Base-by-base conservation (phyloP, 1,140 invertebrate genomes). In the Sinella curviseta region DNA sequence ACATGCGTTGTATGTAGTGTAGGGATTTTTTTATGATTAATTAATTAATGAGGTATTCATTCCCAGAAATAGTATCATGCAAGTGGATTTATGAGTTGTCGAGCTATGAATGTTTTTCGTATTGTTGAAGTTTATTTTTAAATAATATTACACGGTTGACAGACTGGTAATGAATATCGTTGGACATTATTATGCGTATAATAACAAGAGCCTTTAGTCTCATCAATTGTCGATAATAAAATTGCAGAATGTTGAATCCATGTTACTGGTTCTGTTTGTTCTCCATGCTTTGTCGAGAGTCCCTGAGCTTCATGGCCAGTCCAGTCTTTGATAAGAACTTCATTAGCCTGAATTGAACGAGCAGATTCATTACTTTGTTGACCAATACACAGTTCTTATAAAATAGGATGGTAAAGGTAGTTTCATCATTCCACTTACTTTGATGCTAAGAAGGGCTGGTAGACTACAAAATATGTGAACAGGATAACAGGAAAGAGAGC, bases 401-500 rank as follows among this genome's bases (percentile, higher is more conserved):
- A n/a, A n/a, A n/a, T n/a, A n/a, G n/a, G n/a, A n/a, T n/a, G n/a
- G n/a, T n/a, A 48, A 48, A 48, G 39, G 39, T 48, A 48, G 24
- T 67, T 14, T 67, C 4, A n/a, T 67, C 24, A 67, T 67, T 12
- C 8, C 1, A 88, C 87, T 88, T 88, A 92, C 91, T 88, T 86
- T 74, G 85, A 85, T n/a, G 86, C 86, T 3, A 92, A 31, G 75
- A 89, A 89, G 0, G 94, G 93, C 78, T 90, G 91, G 84, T 94
- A 93, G 55, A 89, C 88, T 20, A 82, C 83, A 0, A 91, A 67
- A 85, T 95, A 95, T 8, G 88, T 85, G 4, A 94, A 80, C 0
- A 89, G 85, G 24, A 95, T 87, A 1, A 92, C 79, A 0, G 91
- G 90, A 76, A 93, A 90, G 1, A 90, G 75, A 24, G 88, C 88